Evolutionary conservation across 2,888 invertebrate species (phyloP).

Genomic region (Cordilura impudica): DNA sequence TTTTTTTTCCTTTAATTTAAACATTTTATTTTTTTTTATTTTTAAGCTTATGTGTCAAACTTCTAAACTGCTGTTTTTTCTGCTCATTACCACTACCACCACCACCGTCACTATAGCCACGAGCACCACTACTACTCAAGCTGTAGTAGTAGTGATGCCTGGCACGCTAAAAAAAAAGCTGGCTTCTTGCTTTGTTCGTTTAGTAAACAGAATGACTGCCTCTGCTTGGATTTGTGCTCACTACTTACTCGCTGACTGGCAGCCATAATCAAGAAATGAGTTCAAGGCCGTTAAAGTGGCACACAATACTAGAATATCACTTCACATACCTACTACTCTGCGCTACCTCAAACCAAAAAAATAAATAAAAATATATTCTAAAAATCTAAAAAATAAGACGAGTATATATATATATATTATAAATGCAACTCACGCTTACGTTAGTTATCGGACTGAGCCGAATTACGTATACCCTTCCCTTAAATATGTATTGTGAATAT

Average conservation of each 20-base stretch:
- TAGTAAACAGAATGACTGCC: slow-evolving; percentile 6
- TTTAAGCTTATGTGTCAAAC: slow-evolving; percentile 8
- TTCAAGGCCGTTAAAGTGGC: slow-evolving; percentile 72
- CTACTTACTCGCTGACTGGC: slow-evolving; percentile 25
- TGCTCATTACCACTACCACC: slow-evolving; percentile 11
- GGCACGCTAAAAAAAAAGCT: slow-evolving; percentile 21
- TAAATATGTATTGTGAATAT: no score
- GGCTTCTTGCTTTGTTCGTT: neutral
- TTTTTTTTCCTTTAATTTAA: neutral
- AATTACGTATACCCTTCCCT: no score
- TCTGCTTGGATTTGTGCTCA: slow-evolving; percentile 27
- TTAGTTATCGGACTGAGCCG: no score
- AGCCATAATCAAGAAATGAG: slow-evolving; percentile 64
- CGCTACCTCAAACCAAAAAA: slow-evolving; percentile 10
- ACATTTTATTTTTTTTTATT: slow-evolving; percentile 10
- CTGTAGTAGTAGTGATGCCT: slow-evolving; percentile 40
- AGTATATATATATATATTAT: no score
- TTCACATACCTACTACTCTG: neutral
- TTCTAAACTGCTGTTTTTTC: neutral
- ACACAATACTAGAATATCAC: slow-evolving; percentile 48
- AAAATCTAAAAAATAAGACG: neutral
- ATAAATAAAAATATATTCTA: neutral
- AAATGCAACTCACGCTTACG: no score
- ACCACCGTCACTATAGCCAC: neutral
- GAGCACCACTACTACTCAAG: slow-evolving; percentile 8